These are phyloP conservation scores for Myiotriccus ornatus DNA, from an alignment of 2,797 vertebrate species.

Conservation along the genomic window DNA sequence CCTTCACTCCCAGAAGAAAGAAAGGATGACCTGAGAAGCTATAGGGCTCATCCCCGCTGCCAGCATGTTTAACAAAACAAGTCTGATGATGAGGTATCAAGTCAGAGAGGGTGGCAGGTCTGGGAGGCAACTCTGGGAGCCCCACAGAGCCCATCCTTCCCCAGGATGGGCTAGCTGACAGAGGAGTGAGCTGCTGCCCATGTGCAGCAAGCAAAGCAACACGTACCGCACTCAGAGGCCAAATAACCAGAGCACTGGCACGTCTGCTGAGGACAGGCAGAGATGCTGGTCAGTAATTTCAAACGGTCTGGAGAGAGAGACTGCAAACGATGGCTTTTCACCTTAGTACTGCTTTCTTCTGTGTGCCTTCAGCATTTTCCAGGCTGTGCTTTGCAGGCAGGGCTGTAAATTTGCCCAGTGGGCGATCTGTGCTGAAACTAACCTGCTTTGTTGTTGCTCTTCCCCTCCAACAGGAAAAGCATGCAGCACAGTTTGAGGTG, in stretches of 20 bases:
- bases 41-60: background rate
- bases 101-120: background rate
- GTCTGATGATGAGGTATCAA: background rate
- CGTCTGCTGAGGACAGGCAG: rapidly evolving
- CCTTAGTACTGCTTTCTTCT: background rate
- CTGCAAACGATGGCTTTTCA: background rate
- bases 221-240: background rate
- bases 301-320: background rate
- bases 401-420: background rate
- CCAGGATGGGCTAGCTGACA: background rate
- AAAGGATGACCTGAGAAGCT: background rate
- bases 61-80: background rate
- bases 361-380: background rate
- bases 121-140: background rate
- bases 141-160: rapidly evolving
- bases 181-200: background rate
- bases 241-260: rapidly evolving
- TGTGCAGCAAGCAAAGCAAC: background rate
- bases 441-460: background rate
- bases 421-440: background rate
- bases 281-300: background rate
- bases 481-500: rapidly evolving
- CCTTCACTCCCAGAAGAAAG: background rate
- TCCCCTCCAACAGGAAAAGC: background rate
- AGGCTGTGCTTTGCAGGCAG: background rate